Evolutionary conservation across 2,797 vertebrate species (phyloP), one percentile per base, ranked within the genome.

Genomic region (Coracias cyanogaster): DNA sequence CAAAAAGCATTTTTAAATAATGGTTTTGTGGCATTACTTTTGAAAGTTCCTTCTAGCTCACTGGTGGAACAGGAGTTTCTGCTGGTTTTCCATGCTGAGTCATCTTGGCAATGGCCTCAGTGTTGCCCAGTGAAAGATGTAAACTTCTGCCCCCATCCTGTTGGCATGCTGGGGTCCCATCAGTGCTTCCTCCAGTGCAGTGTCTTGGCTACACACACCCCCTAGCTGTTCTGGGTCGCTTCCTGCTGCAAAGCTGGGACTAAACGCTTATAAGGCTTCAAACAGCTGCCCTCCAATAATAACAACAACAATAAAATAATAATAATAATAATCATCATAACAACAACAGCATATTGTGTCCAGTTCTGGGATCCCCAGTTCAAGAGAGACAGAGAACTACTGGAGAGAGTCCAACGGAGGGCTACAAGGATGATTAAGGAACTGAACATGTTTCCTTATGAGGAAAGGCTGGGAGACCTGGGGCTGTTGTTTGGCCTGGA

Each of bases 131-230:
- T 17, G 52, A 64, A 35, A 60, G 45, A 16, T 43, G 39, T 21
- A 28, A 76, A 41, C 70, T 57, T 28, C 52, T 51, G 62, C 49
- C 31, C 39, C 4, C 0, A 3, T 21, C 26, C 25, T 17, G 26
- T 24, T 67, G 4, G 3, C 33, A 2, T 4, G 29, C 48, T 15
- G 52, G 17, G 31, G 61, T 73, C 66, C 71, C 77, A 9, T 18
- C 65, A 10, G 11, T 6, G 29, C 62, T 54, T 16, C 66, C 1
- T 1, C 33, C 52, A 5, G 61, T 1, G 1, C 17, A 10, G 31
- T 8, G 41, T 71, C 55, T 51, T 15, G 1, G 55, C 76, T 46
- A 2, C 0, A 6, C 43, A 1, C 0, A 1, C 8, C 67, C 8
- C 67, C 19, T 24, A 17, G 70, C 72, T 1, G 3, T 79, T 41